phyloP scores from a whole-genome alignment of 1,140 invertebrate genomes.

The Apis cerana region DNA sequence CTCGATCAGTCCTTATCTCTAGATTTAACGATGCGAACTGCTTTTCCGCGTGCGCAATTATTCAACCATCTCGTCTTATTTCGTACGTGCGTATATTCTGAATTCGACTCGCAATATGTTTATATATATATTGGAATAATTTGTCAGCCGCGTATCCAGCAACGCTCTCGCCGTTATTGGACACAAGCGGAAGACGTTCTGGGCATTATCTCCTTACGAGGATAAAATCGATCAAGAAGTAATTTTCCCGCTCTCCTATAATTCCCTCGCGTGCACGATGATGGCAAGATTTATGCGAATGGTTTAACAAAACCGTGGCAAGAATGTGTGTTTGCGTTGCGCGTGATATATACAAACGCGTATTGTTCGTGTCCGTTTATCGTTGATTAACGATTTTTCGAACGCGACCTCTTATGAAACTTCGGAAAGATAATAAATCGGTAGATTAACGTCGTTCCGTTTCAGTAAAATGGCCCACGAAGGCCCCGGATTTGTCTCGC shows the following conservation, averaged over 20 bases:
- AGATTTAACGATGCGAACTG: too few species aligned
- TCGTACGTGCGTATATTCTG: too few species aligned
- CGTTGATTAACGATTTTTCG: conserved; percentile 18
- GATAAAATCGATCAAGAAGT: conserved; percentile 37
- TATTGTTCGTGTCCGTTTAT: not conserved
- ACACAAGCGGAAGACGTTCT: conserved; percentile 17
- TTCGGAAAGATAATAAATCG: conserved; percentile 35
- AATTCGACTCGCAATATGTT: not conserved
- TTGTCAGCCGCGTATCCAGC: not conserved
- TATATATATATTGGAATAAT: not conserved
- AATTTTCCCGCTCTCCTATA: conserved; percentile 46
- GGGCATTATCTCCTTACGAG: not conserved
- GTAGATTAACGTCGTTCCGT: conserved; percentile 24
- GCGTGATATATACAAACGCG: too few species aligned
- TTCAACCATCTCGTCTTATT: too few species aligned
- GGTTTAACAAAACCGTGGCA: conserved; percentile 14
- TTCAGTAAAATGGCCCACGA: conserved; percentile 34
- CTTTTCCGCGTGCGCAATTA: too few species aligned
- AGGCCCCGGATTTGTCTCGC: conserved; percentile 35
- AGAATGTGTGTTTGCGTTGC: conserved; percentile 1
- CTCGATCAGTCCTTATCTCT: too few species aligned
- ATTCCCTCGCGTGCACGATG: conserved; percentile 12
- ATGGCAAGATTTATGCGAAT: not conserved
- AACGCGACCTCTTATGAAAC: conserved; percentile 27
- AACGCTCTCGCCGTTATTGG: not conserved